A percentile compares a stretch with the other conserved stretches of the same genome.
These are phyloP conservation scores for Equus przewalskii DNA, from an alignment of 2,113 vertebrate species.

Conservation along the genomic window DNA sequence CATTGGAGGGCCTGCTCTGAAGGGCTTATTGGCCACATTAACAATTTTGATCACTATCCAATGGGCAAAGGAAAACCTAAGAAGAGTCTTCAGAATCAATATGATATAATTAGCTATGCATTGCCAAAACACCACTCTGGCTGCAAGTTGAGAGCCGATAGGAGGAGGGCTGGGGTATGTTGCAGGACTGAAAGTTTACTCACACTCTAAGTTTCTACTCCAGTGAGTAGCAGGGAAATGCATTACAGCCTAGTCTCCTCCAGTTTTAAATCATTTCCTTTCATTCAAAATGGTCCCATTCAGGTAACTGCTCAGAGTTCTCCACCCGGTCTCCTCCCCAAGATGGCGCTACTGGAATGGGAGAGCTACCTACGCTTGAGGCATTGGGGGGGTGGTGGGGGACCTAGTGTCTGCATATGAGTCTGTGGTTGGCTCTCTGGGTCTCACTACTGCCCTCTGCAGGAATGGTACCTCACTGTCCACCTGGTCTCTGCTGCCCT, in stretches of 20 bases:
- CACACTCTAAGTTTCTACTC: neutral
- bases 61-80: neutral
- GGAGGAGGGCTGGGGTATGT: neutral
- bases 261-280: neutral
- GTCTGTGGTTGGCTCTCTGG: neutral
- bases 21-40: neutral
- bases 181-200: neutral
- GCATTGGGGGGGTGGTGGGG: neutral
- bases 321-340: neutral
- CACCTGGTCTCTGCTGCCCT: neutral
- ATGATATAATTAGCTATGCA: neutral
- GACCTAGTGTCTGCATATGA: accelerated
- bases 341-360: neutral
- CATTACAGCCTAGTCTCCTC: neutral
- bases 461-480: neutral
- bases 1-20: no score
- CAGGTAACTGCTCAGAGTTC: neutral
- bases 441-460: neutral
- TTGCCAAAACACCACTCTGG: neutral
- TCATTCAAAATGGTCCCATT: neutral
- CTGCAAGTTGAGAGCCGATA: neutral
- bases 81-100: neutral
- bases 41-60: neutral
- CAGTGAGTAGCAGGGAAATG: neutral
- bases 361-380: neutral